These are phyloP conservation scores for Pollenia angustigena DNA, from an alignment of 2,888 invertebrate species.

Conservation along the genomic window DNA sequence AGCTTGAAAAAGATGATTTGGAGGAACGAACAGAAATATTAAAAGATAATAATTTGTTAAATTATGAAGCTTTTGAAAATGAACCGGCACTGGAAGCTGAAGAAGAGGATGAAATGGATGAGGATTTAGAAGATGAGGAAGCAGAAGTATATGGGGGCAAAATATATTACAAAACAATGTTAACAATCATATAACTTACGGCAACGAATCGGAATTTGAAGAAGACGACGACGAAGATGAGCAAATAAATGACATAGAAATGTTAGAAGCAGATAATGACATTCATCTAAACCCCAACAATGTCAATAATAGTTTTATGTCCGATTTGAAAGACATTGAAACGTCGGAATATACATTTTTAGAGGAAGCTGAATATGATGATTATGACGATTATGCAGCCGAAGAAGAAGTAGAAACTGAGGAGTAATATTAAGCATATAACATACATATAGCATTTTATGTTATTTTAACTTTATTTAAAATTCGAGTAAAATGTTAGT, in stretches of 20 bases:
- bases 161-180: background rate
- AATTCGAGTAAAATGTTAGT: no score
- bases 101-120: constrained; percentile 17
- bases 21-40: constrained; percentile 28
- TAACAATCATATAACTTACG: background rate
- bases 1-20: constrained; percentile 4
- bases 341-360: constrained; percentile 67
- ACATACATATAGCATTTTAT: background rate
- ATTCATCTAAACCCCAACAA: constrained; percentile 7
- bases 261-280: constrained; percentile 2
- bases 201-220: constrained; percentile 41
- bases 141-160: background rate
- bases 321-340: constrained; percentile 61
- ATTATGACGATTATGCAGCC: constrained; percentile 74
- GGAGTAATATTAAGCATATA: constrained; percentile 53
- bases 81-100: background rate
- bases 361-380: constrained; percentile 68
- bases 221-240: constrained; percentile 24
- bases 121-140: constrained; percentile 2
- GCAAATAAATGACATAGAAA: constrained; percentile 17
- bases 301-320: constrained; percentile 30
- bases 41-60: constrained; percentile 11
- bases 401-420: constrained; percentile 80
- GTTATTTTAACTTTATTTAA: background rate
- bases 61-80: constrained; percentile 5